Conservation (phyloP, 2,113 vertebrate species). For the Serinus canaria region DNA sequence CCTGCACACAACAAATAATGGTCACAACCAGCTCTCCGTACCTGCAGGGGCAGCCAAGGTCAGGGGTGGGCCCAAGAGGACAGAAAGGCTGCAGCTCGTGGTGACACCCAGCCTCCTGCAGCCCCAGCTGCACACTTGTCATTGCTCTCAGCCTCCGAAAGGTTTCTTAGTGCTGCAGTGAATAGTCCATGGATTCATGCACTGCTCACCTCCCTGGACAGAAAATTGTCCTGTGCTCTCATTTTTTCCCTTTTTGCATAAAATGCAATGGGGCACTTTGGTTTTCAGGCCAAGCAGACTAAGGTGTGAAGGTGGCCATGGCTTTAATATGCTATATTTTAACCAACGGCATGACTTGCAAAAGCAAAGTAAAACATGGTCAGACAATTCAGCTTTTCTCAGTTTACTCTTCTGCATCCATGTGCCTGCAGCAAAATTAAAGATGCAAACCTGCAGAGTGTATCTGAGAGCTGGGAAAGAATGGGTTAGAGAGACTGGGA, state of each 20-base stretch:
- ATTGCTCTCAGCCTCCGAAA: background rate
- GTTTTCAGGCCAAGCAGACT: background rate
- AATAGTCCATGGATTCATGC: background rate
- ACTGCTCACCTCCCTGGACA: background rate
- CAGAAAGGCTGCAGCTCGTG: background rate
- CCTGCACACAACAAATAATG: constrained; percentile 73
- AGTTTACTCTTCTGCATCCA: background rate
- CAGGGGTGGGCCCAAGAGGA: background rate
- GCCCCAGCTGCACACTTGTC: background rate
- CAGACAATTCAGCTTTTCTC: background rate
- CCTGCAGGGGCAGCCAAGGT: background rate
- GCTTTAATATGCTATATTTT: background rate
- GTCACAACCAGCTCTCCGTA: constrained; percentile 18
- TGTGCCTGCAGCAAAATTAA: background rate
- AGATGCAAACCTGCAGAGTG: background rate
- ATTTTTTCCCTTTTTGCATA: background rate
- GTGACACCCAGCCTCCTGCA: background rate
- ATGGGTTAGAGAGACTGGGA: background rate
- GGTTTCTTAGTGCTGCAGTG: background rate
- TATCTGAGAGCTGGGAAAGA: background rate
- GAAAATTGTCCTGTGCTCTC: background rate
- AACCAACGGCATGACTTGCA: background rate
- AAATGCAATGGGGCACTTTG: background rate
- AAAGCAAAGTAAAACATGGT: background rate
- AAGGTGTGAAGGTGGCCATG: background rate